phyloP scores from a whole-genome alignment of 2,888 invertebrate species.

The Troglohyphantes excavatus region DNA sequence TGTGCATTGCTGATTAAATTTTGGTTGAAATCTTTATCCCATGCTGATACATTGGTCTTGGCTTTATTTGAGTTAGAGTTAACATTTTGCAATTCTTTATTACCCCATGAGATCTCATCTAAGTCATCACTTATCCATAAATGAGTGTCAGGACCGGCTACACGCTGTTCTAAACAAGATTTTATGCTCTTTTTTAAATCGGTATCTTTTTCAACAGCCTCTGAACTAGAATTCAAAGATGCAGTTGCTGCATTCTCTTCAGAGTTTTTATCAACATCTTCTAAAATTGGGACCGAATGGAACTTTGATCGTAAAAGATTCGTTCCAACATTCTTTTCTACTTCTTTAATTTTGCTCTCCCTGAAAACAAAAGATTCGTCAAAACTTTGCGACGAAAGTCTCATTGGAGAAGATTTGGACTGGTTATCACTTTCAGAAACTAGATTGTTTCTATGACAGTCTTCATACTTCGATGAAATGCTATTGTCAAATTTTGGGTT shows the following conservation, averaged over 20 bases:
- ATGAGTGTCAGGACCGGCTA: background rate
- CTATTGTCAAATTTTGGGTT: background rate
- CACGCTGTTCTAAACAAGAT: background rate
- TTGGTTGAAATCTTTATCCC: background rate
- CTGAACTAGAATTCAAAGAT: background rate
- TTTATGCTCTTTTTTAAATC: background rate
- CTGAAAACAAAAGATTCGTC: background rate
- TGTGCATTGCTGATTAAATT: background rate
- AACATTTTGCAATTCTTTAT: background rate
- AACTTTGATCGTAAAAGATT: constrained; percentile 18
- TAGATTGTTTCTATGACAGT: background rate
- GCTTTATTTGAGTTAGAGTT: background rate
- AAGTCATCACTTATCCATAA: background rate
- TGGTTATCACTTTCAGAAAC: background rate
- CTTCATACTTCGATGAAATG: background rate
- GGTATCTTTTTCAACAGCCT: background rate
- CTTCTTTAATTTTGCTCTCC: background rate
- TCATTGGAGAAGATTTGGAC: background rate
- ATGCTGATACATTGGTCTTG: background rate
- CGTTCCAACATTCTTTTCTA: constrained; percentile 15
- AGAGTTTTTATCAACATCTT: background rate
- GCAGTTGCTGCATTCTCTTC: background rate
- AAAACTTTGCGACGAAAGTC: background rate
- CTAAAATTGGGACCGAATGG: background rate
- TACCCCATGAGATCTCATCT: background rate